Evolutionary conservation across 2,797 vertebrate species (phyloP), one percentile per base, ranked within the genome.

Genomic region (Protonibea diacanthus): DNA sequence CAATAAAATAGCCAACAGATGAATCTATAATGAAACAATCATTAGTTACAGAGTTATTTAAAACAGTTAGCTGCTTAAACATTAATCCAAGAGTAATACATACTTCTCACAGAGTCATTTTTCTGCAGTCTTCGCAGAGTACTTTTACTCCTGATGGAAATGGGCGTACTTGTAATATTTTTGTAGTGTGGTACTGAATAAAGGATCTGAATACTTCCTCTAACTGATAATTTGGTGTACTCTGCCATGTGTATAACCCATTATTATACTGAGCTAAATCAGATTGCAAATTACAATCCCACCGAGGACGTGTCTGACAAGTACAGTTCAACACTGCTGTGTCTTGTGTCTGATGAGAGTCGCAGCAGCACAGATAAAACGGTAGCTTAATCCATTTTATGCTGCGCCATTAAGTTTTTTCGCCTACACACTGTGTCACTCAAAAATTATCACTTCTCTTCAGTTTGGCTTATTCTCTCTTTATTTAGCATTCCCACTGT

Each of bases 191-290:
- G 8, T 27, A 12, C 27, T 25, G 21, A 21, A n/a, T 52, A 52
- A 52, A 23, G 5, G 10, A n/a, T 38, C 6, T 6, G n/a, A 47
- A 27, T 42, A 45, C 14, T 9, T 25, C 42, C 14, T 17, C 42
- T 15, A 18, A 1, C 60, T 51, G 6, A 18, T 29, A 25, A 68
- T 68, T 42, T 52, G 0, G 2, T 45, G 13, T 45, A 62, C n/a
- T 0, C 6, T 23, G 40, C 17, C 42, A 48, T 12, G 12, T 64
- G 21, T 23, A 14, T 63, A 15, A 48, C 15, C 27, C n/a, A 42
- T 56, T 53, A 42, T 56, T 53, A 56, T n/a, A 17, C 20, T 52
- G 66, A 67, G 44, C 60, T 68, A 52, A 86, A 79, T 68, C 29
- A 21, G 15, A 12, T 8, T 64, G 38, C 2, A 68, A 69, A 76